A percentile compares a stretch with the other conserved stretches of the same genome.
Conservation (phyloP, 2,113 vertebrate genomes). For the Cnemophilus loriae region DNA sequence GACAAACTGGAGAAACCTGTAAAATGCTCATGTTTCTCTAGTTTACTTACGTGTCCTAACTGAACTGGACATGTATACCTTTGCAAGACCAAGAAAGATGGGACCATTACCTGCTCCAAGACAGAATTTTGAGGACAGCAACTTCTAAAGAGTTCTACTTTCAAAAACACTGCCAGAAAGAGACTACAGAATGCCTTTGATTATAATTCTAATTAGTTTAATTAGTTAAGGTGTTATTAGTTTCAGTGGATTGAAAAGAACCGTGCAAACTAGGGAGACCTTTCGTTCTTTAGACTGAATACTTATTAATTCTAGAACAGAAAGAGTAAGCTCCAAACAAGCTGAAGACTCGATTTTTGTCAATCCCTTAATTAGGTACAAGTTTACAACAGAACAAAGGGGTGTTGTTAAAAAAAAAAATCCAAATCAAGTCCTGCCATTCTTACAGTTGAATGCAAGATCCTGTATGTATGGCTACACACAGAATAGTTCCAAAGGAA, state of each 20-base stretch:
- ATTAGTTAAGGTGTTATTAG: no score
- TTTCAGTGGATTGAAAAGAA: neutral
- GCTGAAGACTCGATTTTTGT: neutral
- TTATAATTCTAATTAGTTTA: no score
- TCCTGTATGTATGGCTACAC: neutral
- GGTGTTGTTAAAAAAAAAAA: neutral
- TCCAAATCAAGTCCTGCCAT: neutral
- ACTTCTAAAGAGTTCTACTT: neutral
- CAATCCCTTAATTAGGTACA: neutral
- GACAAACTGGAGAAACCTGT: neutral
- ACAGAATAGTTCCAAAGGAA: neutral
- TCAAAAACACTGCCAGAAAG: neutral
- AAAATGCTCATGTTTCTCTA: neutral
- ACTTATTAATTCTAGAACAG: neutral
- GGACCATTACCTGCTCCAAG: neutral
- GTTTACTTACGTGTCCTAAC: neutral
- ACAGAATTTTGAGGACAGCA: neutral
- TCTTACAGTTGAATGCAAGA: neutral
- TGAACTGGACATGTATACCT: rapidly evolving
- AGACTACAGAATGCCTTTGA: neutral
- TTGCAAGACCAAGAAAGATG: neutral
- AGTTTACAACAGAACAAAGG: neutral
- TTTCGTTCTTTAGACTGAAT: neutral
- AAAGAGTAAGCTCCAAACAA: neutral
- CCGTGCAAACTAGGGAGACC: neutral